A percentile compares a stretch with the other conserved stretches of the same genome.
Evolutionary conservation across 2,888 invertebrate genomes (phyloP).

Genomic region (Ditula angustiorana): DNA sequence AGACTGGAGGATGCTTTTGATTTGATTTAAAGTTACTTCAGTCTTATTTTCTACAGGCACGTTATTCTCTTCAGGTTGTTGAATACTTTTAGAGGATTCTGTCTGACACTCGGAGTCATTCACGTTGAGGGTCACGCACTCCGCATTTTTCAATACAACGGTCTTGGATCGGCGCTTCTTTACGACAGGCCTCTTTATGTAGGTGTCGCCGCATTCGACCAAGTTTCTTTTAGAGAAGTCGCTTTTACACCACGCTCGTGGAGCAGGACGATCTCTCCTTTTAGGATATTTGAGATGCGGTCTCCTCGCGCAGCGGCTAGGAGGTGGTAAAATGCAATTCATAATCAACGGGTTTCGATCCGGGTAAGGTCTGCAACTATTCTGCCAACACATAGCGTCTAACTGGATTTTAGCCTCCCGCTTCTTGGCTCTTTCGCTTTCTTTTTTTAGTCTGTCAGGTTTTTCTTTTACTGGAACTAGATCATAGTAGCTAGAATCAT

Average conservation of each 20-base stretch:
- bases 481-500: constrained; percentile 71
- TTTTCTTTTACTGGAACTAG: constrained; percentile 72
- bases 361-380: constrained; percentile 50
- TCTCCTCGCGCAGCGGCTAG: neutral
- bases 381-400: constrained; percentile 52
- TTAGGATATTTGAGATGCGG: constrained; percentile 9
- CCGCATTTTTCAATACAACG: constrained; percentile 49
- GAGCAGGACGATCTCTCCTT: neutral
- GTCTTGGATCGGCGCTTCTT: neutral
- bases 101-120: constrained; percentile 61
- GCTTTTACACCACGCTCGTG: neutral
- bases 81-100: constrained; percentile 47
- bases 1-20: constrained; percentile 70
- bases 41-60: constrained; percentile 57
- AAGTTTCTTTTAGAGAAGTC: neutral
- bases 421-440: constrained; percentile 45
- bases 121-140: constrained; percentile 53
- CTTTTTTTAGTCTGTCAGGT: constrained; percentile 46
- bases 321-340: constrained; percentile 46
- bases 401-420: constrained; percentile 47
- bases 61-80: constrained; percentile 42
- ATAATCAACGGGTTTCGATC: constrained; percentile 41
- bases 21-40: constrained; percentile 69
- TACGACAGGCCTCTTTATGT: neutral
- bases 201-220: constrained; percentile 3